Conservation (phyloP, 2,113 vertebrate species). For the Takifugu flavidus region DNA sequence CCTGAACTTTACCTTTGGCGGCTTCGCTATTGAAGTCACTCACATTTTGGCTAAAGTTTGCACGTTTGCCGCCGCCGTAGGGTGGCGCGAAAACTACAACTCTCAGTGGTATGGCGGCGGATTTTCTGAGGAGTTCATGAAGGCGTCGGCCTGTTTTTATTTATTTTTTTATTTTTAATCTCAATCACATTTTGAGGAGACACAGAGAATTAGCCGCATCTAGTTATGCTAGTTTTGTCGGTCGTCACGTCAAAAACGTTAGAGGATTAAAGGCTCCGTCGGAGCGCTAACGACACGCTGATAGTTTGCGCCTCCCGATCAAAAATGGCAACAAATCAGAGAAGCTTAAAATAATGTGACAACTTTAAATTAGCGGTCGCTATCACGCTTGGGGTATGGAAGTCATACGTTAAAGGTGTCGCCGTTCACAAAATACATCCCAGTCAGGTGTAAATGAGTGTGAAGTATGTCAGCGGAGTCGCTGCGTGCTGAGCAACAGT, state of each 20-base stretch:
- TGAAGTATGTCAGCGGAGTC: conserved; percentile 18
- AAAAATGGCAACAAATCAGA: not conserved
- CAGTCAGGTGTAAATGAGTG: conserved; percentile 46
- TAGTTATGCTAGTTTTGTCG: no score
- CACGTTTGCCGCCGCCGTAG: conserved; percentile 52
- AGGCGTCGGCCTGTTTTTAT: conserved; percentile 38
- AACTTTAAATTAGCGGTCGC: conserved; percentile 25
- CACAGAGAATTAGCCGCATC: no score
- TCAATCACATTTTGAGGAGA: no score
- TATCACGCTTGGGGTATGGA: not conserved
- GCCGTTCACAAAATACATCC: conserved; percentile 10
- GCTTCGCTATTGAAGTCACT: no score
- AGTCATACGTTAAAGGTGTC: conserved; percentile 8
- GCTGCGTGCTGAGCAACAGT: conserved; percentile 2
- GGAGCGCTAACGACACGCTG: no score
- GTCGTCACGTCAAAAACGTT: not conserved
- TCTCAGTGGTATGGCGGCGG: conserved; percentile 54
- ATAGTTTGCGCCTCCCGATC: no score
- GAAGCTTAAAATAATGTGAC: conserved; percentile 11
- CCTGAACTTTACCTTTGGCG: no score
- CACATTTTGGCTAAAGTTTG: conserved; percentile 45
- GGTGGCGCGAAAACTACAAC: conserved; percentile 59
- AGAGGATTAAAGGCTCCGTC: not conserved
- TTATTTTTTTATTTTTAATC: no score
- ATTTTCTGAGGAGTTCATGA: conserved; percentile 49